Percentiles rank a stretch among this genome's conserved stretches.
phyloP scores from a whole-genome alignment of 2,797 vertebrate species.

The Lemur catta region DNA sequence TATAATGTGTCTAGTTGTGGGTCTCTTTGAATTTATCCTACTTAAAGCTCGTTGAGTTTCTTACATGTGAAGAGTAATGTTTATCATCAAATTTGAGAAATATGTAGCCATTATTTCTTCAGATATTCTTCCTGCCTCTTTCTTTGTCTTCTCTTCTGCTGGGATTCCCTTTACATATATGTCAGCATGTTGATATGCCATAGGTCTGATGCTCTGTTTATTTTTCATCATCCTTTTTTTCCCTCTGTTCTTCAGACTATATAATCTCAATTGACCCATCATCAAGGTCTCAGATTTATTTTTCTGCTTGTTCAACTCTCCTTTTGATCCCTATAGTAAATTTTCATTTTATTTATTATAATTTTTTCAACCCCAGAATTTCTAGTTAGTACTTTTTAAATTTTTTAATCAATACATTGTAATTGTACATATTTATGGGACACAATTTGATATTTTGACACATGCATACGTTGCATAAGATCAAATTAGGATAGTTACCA shows the following conservation, averaged over 20 bases:
- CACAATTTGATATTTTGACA: too few species aligned
- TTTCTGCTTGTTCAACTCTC: background rate
- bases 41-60: background rate
- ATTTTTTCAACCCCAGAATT: background rate
- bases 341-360: background rate
- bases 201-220: too few species aligned
- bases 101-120: background rate
- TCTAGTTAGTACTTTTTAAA: background rate
- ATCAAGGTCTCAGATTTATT: background rate
- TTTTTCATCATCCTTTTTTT: background rate
- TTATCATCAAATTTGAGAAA: background rate
- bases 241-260: background rate
- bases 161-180: background rate
- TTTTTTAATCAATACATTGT: too few species aligned
- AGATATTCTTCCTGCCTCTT: background rate
- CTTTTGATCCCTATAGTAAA: background rate
- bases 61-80: background rate
- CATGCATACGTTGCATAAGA: too few species aligned
- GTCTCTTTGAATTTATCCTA: too few species aligned
- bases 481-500: too few species aligned
- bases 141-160: background rate
- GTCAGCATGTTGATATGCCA: background rate
- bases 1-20: too few species aligned
- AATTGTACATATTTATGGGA: too few species aligned
- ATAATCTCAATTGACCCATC: background rate